Conservation (phyloP, 2,797 vertebrate genomes). For the Cynodonichthys magdalenae region DNA sequence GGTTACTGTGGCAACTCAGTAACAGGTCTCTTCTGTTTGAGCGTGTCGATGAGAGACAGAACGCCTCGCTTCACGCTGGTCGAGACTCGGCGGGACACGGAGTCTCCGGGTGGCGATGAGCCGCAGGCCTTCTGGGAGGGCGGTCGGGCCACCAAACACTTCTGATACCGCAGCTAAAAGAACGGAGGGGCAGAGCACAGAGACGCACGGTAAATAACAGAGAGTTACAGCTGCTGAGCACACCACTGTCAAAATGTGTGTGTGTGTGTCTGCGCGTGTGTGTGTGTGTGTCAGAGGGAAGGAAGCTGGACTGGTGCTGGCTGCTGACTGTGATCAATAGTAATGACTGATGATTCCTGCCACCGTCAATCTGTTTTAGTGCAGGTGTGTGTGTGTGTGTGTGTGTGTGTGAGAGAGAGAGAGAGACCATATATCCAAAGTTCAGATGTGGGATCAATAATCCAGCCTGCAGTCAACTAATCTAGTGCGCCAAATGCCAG, state of each 20-base stretch:
- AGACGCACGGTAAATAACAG: conserved; percentile 34
- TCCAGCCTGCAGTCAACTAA: conserved; percentile 36
- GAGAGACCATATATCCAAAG: conserved; percentile 44
- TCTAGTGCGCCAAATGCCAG: conserved; percentile 40
- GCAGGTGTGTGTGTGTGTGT: conserved; percentile 20
- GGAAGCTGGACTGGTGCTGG: conserved; percentile 27
- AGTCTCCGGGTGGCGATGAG: conserved; percentile 90
- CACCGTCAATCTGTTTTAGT: conserved; percentile 56
- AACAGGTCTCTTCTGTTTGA: conserved; percentile 97
- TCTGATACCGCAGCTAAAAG: conserved; percentile 95
- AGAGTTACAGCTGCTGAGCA: conserved; percentile 57
- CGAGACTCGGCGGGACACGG: conserved; percentile 92
- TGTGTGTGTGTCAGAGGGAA: conserved; percentile 5
- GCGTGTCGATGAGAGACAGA: conserved; percentile 97
- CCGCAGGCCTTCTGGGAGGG: conserved; percentile 91
- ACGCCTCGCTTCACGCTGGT: conserved; percentile 95
- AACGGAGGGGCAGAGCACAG: conserved; percentile 7
- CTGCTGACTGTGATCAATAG: conserved; percentile 61
- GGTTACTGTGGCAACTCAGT: conserved; percentile 88
- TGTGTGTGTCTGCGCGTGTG: conserved; percentile 4
- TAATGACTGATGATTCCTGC: conserved; percentile 65
- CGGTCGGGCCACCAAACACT: conserved; percentile 96
- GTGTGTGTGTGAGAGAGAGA: conserved; percentile 12
- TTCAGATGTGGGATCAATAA: conserved; percentile 64
- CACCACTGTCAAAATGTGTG: conserved; percentile 12